Evolutionary conservation across 2,888 invertebrate genomes (phyloP), one percentile per base, ranked within the genome.

Genomic region (Agrenia bidenticulata): DNA sequence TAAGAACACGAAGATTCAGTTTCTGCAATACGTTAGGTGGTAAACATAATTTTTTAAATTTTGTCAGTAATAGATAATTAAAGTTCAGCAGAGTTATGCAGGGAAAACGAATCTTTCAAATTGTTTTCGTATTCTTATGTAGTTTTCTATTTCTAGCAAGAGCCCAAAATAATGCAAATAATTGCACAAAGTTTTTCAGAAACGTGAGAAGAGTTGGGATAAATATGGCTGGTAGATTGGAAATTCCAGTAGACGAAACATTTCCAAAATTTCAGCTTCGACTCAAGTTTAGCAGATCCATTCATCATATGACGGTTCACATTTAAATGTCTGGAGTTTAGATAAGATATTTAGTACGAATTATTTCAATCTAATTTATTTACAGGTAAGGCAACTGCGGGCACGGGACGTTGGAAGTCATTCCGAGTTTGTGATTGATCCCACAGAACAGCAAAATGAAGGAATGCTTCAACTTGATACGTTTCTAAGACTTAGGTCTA

Each of bases 391-490:
- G 15, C 70, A 68, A 17, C 62, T 65, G 2, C 50, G 58, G 21
- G 72, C 67, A 2, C 61, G 55, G 41, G 66, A 69, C 41, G 63
- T 65, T 19, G 73, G 71, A 19, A 45, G 45, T 11, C 69, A 69
- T 24, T 50, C 49, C 19, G 73, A 73, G 15, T 73, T 68, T 41
- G 21, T 66, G 17, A 49, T 73, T 5, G 73, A 73, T 50, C 69
- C 71, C n/a, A 63, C 59, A 50, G 68, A 58, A 42, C 53, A 61
- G 39, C 59, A 53, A 21, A 61, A 26, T 11, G 67, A 72, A 11
- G 72, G 73, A 17, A 67, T 67, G 17, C 19, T 73, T 15, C 37
- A 55, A n/a, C 15, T 73, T 7, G 65, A 70, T 42, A 59, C 70
- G n/a, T 63, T 58, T 21, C 59, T 73, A 2, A 56, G 70, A 51